These are phyloP conservation scores for Ceyx cyanopectus DNA, from an alignment of 2,113 vertebrate genomes.

Conservation along the genomic window DNA sequence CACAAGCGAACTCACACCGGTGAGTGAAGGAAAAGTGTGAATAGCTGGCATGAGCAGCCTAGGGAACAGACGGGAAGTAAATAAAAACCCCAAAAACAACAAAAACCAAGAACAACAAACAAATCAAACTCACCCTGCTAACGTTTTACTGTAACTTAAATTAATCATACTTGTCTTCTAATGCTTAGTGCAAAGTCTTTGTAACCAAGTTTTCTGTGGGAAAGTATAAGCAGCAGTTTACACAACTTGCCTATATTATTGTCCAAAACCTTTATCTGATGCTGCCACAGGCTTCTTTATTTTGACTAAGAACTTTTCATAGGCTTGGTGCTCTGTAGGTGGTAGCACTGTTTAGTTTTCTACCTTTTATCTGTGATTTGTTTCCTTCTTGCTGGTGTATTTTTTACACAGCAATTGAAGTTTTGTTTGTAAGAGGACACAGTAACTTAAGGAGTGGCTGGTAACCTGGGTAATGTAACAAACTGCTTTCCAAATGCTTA, in stretches of 20 bases:
- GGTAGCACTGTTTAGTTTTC: background rate
- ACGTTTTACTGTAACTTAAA: background rate
- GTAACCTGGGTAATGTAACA: background rate
- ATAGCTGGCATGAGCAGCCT: background rate
- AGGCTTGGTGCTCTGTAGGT: fast-evolving
- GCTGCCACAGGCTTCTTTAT: too few species aligned
- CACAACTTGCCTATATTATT: too few species aligned
- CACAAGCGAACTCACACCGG: constrained; percentile 98
- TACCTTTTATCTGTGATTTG: background rate
- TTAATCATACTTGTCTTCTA: background rate
- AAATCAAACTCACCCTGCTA: too few species aligned
- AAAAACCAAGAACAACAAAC: background rate
- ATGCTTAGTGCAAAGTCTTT: background rate
- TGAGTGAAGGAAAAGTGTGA: constrained; percentile 54
- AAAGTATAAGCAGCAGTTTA: background rate
- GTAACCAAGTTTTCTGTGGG: fast-evolving
- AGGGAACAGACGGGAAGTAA: fast-evolving
- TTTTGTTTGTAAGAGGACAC: background rate
- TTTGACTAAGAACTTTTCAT: too few species aligned
- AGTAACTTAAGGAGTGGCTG: background rate
- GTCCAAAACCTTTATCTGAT: background rate
- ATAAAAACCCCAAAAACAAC: background rate
- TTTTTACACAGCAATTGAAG: background rate
- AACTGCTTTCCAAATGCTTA: background rate
- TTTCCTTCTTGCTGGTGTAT: background rate